Evolutionary conservation across 2,888 invertebrate genomes (phyloP).

Genomic region (Rhorus exstirpatorius): DNA sequence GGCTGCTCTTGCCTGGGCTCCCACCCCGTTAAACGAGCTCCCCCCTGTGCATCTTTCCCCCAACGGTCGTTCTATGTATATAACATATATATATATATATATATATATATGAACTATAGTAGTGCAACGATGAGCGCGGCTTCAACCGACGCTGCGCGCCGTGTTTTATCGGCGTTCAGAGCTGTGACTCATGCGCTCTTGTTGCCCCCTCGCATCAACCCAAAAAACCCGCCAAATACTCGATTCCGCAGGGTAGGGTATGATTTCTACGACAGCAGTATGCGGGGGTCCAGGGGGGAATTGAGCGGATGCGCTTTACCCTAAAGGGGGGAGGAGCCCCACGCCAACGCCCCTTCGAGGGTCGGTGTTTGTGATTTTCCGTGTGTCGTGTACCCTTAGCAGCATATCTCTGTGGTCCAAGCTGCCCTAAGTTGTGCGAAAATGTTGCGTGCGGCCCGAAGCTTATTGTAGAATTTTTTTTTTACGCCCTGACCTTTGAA

Average conservation of each 20-base stretch:
- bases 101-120: conserved; percentile 8
- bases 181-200: background rate
- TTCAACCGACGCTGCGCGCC: background rate
- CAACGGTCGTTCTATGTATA: conserved; percentile 15
- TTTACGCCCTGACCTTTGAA: no score
- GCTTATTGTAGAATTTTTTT: no score
- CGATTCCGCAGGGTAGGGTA: conserved; percentile 19
- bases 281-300: no score
- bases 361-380: conserved; percentile 57
- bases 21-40: conserved; percentile 76
- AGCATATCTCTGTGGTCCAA: conserved; percentile 27
- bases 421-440: conserved; percentile 8
- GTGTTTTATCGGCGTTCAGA: background rate
- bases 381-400: conserved; percentile 33
- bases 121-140: conserved; percentile 12
- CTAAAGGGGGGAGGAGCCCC: conserved; percentile 75
- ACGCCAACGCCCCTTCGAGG: conserved; percentile 75
- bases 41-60: conserved; percentile 58
- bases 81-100: no score
- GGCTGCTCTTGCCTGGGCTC: conserved; percentile 78
- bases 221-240: conserved; percentile 51
- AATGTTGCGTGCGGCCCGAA: no score
- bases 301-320: conserved; percentile 14
- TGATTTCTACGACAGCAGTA: no score
- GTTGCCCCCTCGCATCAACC: background rate